These are phyloP conservation scores for Pseudococcus jackbeardsleyi DNA, from an alignment of 2,888 invertebrate genomes.

Conservation along the genomic window DNA sequence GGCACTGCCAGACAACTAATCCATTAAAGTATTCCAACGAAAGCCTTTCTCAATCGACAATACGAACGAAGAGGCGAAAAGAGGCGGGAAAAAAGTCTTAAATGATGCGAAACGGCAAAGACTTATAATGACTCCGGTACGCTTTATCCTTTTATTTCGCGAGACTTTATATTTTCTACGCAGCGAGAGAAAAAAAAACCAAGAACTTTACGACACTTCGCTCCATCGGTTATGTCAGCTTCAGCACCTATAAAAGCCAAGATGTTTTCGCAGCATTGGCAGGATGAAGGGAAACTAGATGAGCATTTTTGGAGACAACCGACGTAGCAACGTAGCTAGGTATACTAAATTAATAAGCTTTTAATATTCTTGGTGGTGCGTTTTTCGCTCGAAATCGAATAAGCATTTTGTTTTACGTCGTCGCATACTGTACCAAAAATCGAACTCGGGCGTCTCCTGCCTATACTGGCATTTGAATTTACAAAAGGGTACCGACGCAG, in stretches of 20 bases:
- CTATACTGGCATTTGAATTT: not conserved
- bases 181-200: not conserved
- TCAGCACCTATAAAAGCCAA: conserved; percentile 28
- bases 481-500: conserved; percentile 4
- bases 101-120: conserved; percentile 46
- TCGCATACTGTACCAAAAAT: not conserved
- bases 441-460: not conserved
- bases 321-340: not conserved
- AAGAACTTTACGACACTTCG: conserved; percentile 24
- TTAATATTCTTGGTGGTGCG: conserved; percentile 18
- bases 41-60: conserved; percentile 25
- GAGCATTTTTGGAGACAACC: not conserved
- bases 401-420: not conserved
- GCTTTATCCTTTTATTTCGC: conserved; percentile 40
- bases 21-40: conserved; percentile 16
- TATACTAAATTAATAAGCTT: conserved; percentile 33
- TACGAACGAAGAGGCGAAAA: not conserved
- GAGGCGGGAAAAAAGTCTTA: conserved; percentile 17
- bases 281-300: not conserved
- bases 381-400: conserved; percentile 11
- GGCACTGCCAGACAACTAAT: conserved; percentile 12
- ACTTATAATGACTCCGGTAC: conserved; percentile 35
- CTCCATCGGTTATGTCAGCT: not conserved
- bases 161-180: conserved; percentile 3
- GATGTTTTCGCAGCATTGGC: not conserved